phyloP scores from a whole-genome alignment of 2,797 vertebrate species.

The Sebastes jordani region DNA sequence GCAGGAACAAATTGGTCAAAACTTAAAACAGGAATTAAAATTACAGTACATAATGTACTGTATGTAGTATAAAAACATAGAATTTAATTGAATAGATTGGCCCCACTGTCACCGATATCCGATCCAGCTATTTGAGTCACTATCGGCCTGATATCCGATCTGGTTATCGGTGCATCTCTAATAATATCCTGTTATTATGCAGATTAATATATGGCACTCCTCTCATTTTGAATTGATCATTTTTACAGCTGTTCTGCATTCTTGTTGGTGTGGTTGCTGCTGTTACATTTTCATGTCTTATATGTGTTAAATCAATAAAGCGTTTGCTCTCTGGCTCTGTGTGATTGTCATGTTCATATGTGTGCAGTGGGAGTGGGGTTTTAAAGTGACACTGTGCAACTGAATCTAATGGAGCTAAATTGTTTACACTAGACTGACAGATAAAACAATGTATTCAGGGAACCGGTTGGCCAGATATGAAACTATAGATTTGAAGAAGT shows the following conservation, averaged over 20 bases:
- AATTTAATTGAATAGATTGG: too few relatives aligned
- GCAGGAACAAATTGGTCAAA: too few relatives aligned
- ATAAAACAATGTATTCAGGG: constrained; percentile 45
- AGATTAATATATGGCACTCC: not conserved
- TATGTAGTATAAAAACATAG: too few relatives aligned
- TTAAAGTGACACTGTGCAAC: constrained; percentile 6
- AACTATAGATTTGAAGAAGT: constrained; percentile 30
- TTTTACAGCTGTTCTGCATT: not conserved
- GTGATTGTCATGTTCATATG: not conserved
- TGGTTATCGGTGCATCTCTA: too few relatives aligned
- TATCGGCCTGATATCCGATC: too few relatives aligned
- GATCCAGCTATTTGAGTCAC: too few relatives aligned
- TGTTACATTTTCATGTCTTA: not conserved
- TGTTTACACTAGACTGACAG: constrained; percentile 45
- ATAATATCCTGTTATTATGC: not conserved
- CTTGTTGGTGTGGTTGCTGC: not conserved
- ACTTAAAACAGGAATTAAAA: too few relatives aligned
- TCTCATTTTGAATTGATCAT: not conserved
- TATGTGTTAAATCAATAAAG: not conserved
- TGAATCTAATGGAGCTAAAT: constrained; percentile 45
- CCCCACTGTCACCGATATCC: too few relatives aligned
- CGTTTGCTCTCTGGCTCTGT: not conserved
- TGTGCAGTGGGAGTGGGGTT: not conserved
- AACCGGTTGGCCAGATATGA: constrained; percentile 43
- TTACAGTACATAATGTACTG: too few relatives aligned